A percentile compares a stretch with the other conserved stretches of the same genome.
phyloP scores from a whole-genome alignment of 2,797 vertebrate genomes.

The Brachyrhaphis roseni region DNA sequence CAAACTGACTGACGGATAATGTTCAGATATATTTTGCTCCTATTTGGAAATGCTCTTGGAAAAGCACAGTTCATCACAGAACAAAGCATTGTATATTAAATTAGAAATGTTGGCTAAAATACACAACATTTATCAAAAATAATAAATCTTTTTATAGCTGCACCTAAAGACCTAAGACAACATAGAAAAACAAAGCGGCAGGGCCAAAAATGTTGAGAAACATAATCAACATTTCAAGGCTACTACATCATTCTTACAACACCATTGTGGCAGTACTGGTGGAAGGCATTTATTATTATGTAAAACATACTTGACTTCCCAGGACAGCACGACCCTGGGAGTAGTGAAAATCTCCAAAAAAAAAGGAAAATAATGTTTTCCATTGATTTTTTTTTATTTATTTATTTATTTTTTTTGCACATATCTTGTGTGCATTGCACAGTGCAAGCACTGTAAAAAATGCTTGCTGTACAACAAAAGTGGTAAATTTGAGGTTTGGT shows the following conservation, averaged over 20 bases:
- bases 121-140: no score
- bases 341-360: not conserved
- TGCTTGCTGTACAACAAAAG: not conserved
- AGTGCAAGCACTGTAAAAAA: not conserved
- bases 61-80: not conserved
- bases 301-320: not conserved
- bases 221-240: not conserved
- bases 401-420: not conserved
- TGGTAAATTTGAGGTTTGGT: not conserved
- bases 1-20: constrained; percentile 16
- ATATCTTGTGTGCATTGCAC: not conserved
- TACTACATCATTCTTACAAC: not conserved
- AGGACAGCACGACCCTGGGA: not conserved
- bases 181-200: not conserved
- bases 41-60: constrained; percentile 17
- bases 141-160: not conserved
- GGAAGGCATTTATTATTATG: not conserved
- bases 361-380: no score
- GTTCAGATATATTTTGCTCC: constrained; percentile 24
- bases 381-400: no score
- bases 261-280: not conserved
- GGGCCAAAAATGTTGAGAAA: not conserved
- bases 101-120: not conserved
- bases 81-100: not conserved
- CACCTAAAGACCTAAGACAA: not conserved